Evolutionary conservation across 2,797 vertebrate species (phyloP).

Genomic region (Xiphorhynchus erythropygius): DNA sequence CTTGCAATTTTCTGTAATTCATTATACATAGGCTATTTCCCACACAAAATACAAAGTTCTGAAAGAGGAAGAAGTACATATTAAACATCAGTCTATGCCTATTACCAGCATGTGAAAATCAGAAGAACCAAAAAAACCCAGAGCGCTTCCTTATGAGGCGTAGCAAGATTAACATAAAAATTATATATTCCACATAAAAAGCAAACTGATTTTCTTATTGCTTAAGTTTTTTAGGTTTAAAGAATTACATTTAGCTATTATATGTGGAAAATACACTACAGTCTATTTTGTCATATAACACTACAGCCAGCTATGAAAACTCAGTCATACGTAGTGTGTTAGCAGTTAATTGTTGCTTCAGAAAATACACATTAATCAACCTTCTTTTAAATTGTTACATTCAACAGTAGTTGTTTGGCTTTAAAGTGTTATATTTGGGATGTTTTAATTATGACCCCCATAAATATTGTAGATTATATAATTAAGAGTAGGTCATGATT

Average conservation of each 20-base stretch:
- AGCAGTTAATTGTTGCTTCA: background rate
- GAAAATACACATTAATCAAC: background rate
- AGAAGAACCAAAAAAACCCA: background rate
- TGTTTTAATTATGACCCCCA: background rate
- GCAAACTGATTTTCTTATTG: background rate
- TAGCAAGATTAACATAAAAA: background rate
- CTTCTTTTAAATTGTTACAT: background rate
- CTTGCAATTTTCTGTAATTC: background rate
- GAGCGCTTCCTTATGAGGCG: background rate
- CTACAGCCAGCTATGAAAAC: background rate
- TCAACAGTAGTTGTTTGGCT: background rate
- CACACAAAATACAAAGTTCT: background rate
- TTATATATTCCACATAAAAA: background rate
- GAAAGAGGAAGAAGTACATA: background rate
- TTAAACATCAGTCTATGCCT: background rate
- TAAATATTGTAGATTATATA: background rate
- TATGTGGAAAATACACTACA: background rate
- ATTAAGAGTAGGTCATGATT: background rate
- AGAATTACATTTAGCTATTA: background rate
- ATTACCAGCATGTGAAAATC: background rate
- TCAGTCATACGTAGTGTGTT: background rate
- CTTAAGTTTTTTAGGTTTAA: background rate
- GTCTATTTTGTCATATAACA: background rate
- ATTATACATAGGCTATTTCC: background rate
- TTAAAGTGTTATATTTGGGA: background rate